Evolutionary conservation across 2,113 vertebrate genomes (phyloP).

Genomic region (Nicator chloris): DNA sequence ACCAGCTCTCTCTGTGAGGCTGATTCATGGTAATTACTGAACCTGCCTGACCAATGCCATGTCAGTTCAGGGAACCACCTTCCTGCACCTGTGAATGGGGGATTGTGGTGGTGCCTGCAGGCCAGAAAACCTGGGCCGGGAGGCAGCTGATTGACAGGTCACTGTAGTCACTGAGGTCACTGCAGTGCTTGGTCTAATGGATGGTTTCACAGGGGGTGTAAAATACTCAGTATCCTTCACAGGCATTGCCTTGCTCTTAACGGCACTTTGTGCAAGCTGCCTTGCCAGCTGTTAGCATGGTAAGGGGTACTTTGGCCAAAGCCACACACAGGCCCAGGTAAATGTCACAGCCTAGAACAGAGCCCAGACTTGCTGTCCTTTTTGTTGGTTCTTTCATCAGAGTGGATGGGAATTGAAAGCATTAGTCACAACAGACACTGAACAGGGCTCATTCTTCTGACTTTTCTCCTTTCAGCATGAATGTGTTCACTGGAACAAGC

Average conservation of each 20-base stretch:
- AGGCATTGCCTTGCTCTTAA: background rate
- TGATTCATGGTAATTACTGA: background rate
- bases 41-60: background rate
- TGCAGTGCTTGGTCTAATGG: background rate
- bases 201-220: accelerated
- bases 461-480: background rate
- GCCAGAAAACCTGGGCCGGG: background rate
- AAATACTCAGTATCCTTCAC: background rate
- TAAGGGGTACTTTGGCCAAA: background rate
- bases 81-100: background rate
- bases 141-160: background rate
- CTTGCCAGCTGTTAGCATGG: background rate
- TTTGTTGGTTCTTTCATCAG: background rate
- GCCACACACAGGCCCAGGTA: background rate
- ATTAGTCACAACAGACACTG: background rate
- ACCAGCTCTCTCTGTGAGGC: background rate
- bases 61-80: background rate
- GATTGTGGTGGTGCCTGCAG: background rate
- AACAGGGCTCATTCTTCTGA: background rate
- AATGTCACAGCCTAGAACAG: background rate
- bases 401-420: background rate
- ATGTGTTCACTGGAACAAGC: background rate
- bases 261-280: background rate
- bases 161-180: no score
- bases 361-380: background rate